phyloP scores from a whole-genome alignment of 1,140 invertebrate species.

The Drosophila ogumai region DNA sequence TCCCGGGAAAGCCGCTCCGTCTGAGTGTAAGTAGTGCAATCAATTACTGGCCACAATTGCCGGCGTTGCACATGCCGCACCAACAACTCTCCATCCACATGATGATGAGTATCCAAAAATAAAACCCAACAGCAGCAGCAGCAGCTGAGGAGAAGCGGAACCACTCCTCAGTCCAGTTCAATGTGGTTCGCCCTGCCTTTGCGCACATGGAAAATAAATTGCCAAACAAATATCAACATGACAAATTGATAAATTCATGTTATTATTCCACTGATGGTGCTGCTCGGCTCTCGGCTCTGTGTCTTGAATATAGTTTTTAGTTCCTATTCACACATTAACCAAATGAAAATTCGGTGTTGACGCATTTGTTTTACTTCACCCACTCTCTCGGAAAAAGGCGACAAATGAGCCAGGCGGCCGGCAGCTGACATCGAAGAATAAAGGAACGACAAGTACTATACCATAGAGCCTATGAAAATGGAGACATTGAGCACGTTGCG shows the following conservation, averaged over 20 bases:
- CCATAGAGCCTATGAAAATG: conserved; percentile 44
- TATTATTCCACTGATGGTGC: conserved; percentile 74
- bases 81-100: conserved; percentile 2
- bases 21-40: conserved; percentile 66
- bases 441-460: conserved; percentile 53
- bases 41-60: conserved; percentile 76
- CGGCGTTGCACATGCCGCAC: conserved; percentile 42
- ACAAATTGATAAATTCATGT: conserved; percentile 84
- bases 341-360: conserved; percentile 83
- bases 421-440: conserved; percentile 60
- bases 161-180: conserved; percentile 44
- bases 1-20: conserved; percentile 33
- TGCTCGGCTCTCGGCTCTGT: conserved; percentile 25
- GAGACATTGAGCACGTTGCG: conserved; percentile 78
- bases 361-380: conserved; percentile 81
- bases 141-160: conserved; percentile 44
- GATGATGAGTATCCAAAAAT: conserved; percentile 58
- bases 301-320: conserved; percentile 54
- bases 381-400: conserved; percentile 53
- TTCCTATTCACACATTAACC: conserved; percentile 81
- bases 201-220: conserved; percentile 78
- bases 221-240: conserved; percentile 84
- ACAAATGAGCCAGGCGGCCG: conserved; percentile 72
- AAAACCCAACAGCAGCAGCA: conserved; percentile 36
- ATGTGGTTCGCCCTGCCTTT: conserved; percentile 6